phyloP scores from a whole-genome alignment of 1,140 invertebrate species.

The Helicorthomorpha holstii region DNA sequence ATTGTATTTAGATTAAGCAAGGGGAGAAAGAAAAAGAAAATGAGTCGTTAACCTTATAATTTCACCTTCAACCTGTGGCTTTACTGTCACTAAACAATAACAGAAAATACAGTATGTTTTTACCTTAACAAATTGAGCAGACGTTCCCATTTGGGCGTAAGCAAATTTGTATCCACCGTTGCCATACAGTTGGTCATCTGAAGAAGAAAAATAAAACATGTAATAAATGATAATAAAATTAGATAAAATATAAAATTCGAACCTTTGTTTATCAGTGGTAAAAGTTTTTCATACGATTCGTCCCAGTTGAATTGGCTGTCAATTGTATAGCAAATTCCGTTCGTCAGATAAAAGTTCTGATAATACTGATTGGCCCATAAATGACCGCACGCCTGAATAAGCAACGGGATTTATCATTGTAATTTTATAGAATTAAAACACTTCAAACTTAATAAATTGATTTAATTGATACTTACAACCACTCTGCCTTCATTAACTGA shows the following conservation, averaged over 20 bases:
- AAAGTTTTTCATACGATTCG: background rate
- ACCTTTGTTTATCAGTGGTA: conserved; percentile 8
- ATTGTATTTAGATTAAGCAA: too few species aligned
- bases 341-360: conserved; percentile 13
- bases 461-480: background rate
- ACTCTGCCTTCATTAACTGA: background rate
- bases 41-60: too few species aligned
- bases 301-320: conserved; percentile 8
- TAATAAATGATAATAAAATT: background rate
- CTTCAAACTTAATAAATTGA: background rate
- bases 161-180: background rate
- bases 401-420: background rate
- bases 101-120: conserved; percentile 10
- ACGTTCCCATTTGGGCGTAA: background rate
- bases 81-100: background rate
- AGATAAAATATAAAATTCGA: conserved; percentile 1
- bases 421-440: background rate
- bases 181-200: background rate
- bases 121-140: background rate
- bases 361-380: conserved; percentile 17
- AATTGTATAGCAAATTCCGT: conserved; percentile 18
- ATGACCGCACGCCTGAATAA: conserved; percentile 17
- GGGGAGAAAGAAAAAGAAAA: too few species aligned
- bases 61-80: too few species aligned
- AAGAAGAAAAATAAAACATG: background rate